phyloP scores from a whole-genome alignment of 2,888 invertebrate genomes.

The Apodemia duryi region DNA sequence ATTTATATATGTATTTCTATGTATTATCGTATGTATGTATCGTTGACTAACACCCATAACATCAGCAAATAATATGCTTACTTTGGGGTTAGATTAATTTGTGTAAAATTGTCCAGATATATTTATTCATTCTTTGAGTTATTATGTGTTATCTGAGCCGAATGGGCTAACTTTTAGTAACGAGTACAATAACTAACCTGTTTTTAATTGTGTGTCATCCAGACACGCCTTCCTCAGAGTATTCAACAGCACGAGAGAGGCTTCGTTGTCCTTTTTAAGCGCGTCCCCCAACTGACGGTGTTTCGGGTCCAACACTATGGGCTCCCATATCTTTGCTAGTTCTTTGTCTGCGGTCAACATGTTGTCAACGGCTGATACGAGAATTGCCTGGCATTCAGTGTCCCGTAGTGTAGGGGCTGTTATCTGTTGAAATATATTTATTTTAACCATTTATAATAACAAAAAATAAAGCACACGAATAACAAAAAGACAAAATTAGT shows the following conservation, averaged over 20 bases:
- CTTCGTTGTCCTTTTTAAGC: background rate
- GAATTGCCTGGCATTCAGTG: conserved; percentile 1
- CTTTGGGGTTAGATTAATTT: no score
- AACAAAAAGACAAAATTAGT: no score
- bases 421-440: conserved; percentile 13
- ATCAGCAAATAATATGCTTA: no score
- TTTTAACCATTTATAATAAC: no score
- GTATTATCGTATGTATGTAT: no score
- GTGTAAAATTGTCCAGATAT: no score
- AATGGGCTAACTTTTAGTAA: no score
- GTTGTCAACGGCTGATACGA: conserved; percentile 11
- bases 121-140: no score
- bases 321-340: conserved; percentile 5
- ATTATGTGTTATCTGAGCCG: no score
- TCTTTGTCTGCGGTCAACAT: background rate
- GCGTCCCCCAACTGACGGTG: background rate
- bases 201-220: background rate
- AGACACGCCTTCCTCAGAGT: conserved; percentile 6
- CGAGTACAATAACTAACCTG: background rate
- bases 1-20: no score
- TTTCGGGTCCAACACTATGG: conserved; percentile 9
- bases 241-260: background rate
- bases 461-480: no score
- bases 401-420: conserved; percentile 7
- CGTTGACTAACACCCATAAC: no score